Percentiles rank a stretch among this genome's conserved stretches.
Conservation (phyloP, 2,888 invertebrate genomes). For the Minunthozetes semirufus region DNA sequence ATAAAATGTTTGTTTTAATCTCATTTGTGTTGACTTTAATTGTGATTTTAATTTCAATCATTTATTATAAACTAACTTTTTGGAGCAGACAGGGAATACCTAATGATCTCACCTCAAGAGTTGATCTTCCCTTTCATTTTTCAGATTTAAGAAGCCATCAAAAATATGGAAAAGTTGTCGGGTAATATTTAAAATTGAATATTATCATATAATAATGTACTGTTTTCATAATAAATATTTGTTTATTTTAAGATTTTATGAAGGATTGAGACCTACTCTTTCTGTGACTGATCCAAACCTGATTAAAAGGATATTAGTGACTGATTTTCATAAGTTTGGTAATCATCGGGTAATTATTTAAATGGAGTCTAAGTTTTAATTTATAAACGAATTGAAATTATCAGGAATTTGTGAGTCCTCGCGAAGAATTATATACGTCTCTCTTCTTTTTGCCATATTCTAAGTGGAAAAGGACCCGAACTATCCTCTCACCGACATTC, state of each 20-base stretch:
- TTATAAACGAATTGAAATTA: background rate
- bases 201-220: background rate
- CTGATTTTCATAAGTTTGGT: constrained; percentile 30
- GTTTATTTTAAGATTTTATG: constrained; percentile 12
- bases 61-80: constrained; percentile 17
- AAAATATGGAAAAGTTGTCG: constrained; percentile 20
- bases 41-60: background rate
- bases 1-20: background rate
- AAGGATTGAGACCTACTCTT: constrained; percentile 31
- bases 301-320: constrained; percentile 22
- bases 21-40: background rate
- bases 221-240: background rate
- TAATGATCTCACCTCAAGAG: background rate
- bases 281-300: constrained; percentile 22
- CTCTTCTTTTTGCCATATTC: background rate
- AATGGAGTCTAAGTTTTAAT: background rate
- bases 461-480: constrained; percentile 20
- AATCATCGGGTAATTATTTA: constrained; percentile 26
- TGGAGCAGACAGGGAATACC: constrained; percentile 29
- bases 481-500: constrained; percentile 25
- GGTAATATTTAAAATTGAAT: no score
- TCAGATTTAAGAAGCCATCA: background rate
- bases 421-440: background rate
- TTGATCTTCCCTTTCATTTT: background rate
- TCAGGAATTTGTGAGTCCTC: background rate